Evolutionary conservation across 2,888 invertebrate species (phyloP), one percentile per base, ranked within the genome.

Genomic region (Drosophila lutescens): DNA sequence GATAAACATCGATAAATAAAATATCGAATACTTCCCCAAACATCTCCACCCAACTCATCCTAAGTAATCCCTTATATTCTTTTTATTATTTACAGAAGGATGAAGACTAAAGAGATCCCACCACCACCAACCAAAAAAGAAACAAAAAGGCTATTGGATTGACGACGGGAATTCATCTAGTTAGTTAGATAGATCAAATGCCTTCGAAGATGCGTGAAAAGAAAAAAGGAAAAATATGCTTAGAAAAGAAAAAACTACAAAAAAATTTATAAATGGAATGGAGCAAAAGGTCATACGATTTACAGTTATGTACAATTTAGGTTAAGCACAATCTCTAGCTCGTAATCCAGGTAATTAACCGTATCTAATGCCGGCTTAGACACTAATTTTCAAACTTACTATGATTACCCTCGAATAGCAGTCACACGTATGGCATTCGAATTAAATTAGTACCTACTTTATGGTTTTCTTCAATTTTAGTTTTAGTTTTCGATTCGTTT

Each of bases 311-410:
- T 77, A 79, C 60, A 74, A 58, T 58, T 65, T 65, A 73, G 41
- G 15, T 55, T 65, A 58, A 43, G 47, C 30, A 43, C 60, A 32
- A 43, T 54, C 63, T 54, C 63, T 71, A 73, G 61, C 41, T 61
- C 56, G 66, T 75, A 69, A 51, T 63, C 67, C 76, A 77, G 70
- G 66, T 80, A 13, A 78, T 65, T 74, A 83, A 68, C 77, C 77
- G 77, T 77, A 90, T 90, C 86, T 87, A 86, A 89, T 90, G 89
- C 89, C 80, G 89, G 87, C 87, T 83, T 82, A 87, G 86, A 86
- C 89, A 77, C 78, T 79, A 83, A 77, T 57, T 78, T 58, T 61
- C 67, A 61, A 58, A 54, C 59, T 55, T 63, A 56, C 51, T 17
- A 26, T 6, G 26, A 26, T 26, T 26, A 40, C 34, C 57, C 54